Evolutionary conservation across 2,888 invertebrate genomes (phyloP), one percentile per base, ranked within the genome.

Genomic region (Drosophila phalerata): DNA sequence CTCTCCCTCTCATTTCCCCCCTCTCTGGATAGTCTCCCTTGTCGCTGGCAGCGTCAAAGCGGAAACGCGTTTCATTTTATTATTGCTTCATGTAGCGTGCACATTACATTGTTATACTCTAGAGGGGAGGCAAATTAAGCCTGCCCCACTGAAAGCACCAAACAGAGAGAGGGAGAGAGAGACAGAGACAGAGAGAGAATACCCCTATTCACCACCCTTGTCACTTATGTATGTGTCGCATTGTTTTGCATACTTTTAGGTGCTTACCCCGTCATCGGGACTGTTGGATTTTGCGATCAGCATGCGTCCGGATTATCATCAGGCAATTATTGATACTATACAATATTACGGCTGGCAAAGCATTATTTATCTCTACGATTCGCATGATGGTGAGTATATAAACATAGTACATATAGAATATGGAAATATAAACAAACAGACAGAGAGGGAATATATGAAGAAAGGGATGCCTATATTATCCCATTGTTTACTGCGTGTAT

Each of bases 271-370:
- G 34, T 97, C 97, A 17, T 97, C 97, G 2, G 97, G 97, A n/a
- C 95, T 96, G 85, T 94, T 97, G 88, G 97, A 97, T 93, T 97
- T 96, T 91, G 98, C 97, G 57, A 96, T 98, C 90, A 97, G 97
- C 92, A 96, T 99, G 96, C 95, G 98, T 73, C 99, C 99, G 40
- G 97, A 98, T 93, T 98, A 98, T 93, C 97, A 98, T 93, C 96
- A 96, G 90, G 98, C 99, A 66, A 96, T 99, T 91, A 97, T 98
- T 81, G 98, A 98, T 93, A 96, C 98, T 66, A 97, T 99, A 89
- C 94, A 96, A 77, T 96, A 97, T 93, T 99, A 99, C 93, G 96
- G 95, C 68, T 97, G 97, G 97, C 94, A 94, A 81, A 94, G 95
- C 92, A 95, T 97, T 89, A 95, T 96, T 91, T 96, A 96, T 93